Evolutionary conservation across 2,888 invertebrate species (phyloP).

Genomic region (Pyrrhosoma nymphula): DNA sequence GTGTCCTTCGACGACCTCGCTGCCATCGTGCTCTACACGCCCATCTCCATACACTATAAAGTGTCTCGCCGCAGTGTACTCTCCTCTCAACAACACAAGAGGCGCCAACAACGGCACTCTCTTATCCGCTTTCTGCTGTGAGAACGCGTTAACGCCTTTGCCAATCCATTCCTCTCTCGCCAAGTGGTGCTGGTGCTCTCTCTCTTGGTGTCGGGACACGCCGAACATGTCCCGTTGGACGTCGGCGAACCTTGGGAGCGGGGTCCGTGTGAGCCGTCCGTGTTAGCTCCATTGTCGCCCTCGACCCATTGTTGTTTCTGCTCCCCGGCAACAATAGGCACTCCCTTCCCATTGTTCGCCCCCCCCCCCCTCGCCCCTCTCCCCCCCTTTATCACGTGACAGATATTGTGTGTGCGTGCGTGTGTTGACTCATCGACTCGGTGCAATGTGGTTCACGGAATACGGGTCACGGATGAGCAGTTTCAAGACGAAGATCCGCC

Average conservation of each 20-base stretch:
- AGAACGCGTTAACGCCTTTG: too few relatives aligned
- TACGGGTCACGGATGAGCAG: slow-evolving; percentile 76
- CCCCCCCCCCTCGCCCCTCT: not conserved
- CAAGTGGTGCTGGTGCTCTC: too few relatives aligned
- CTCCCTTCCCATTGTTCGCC: not conserved
- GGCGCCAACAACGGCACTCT: too few relatives aligned
- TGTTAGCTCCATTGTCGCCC: not conserved
- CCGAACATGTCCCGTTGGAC: too few relatives aligned
- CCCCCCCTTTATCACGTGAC: not conserved
- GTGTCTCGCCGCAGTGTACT: too few relatives aligned
- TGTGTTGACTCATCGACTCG: not conserved
- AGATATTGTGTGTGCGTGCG: not conserved
- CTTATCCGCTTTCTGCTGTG: too few relatives aligned
- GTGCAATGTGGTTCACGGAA: slow-evolving; percentile 76
- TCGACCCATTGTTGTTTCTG: not conserved
- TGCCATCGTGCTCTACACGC: too few relatives aligned
- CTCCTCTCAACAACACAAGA: too few relatives aligned
- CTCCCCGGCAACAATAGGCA: not conserved
- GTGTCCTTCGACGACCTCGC: too few relatives aligned
- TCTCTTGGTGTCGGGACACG: too few relatives aligned
- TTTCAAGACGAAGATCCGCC: slow-evolving; percentile 76
- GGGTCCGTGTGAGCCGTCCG: not conserved
- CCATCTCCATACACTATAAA: too few relatives aligned
- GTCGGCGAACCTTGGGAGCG: not conserved
- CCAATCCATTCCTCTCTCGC: too few relatives aligned